Conservation (phyloP, 92 coral and sea anemone species). For the Pocillopora grandis region DNA sequence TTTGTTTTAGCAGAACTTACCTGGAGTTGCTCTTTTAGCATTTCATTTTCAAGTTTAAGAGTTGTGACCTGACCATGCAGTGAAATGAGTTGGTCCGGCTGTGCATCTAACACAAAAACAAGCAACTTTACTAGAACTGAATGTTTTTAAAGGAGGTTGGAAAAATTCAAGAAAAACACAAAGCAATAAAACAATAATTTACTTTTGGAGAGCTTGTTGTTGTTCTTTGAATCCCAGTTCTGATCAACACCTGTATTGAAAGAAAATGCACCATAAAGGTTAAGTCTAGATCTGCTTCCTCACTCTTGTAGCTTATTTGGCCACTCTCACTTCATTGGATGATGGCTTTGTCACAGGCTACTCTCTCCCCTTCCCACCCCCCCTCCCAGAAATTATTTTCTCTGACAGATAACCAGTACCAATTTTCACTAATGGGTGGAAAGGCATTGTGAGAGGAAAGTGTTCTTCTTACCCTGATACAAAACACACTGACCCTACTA, state of each 20-base stretch:
- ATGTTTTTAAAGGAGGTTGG: background rate
- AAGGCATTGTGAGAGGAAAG: no score
- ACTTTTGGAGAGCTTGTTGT: conserved; percentile 1
- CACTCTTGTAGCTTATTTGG: background rate
- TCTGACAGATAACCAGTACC: no score
- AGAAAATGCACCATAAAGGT: background rate
- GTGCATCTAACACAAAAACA: background rate
- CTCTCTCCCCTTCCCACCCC: no score
- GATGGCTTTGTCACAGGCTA: no score
- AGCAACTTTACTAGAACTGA: background rate
- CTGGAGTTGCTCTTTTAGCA: conserved; percentile 60
- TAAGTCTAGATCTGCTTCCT: background rate
- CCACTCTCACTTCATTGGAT: background rate
- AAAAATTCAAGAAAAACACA: background rate
- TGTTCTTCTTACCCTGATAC: no score
- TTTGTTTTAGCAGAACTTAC: conserved; percentile 1
- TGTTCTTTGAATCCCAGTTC: conserved; percentile 12
- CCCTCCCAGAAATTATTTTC: no score
- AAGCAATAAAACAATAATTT: background rate
- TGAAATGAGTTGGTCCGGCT: conserved; percentile 43
- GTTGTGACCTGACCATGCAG: conserved; percentile 73
- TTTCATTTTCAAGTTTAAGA: conserved; percentile 77
- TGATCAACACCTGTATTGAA: conserved; percentile 14
- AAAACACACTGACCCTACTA: no score
- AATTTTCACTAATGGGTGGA: no score